A percentile compares a stretch with the other conserved stretches of the same genome.
These are phyloP conservation scores for Coremacera marginata DNA, from an alignment of 2,888 invertebrate genomes.

Conservation along the genomic window DNA sequence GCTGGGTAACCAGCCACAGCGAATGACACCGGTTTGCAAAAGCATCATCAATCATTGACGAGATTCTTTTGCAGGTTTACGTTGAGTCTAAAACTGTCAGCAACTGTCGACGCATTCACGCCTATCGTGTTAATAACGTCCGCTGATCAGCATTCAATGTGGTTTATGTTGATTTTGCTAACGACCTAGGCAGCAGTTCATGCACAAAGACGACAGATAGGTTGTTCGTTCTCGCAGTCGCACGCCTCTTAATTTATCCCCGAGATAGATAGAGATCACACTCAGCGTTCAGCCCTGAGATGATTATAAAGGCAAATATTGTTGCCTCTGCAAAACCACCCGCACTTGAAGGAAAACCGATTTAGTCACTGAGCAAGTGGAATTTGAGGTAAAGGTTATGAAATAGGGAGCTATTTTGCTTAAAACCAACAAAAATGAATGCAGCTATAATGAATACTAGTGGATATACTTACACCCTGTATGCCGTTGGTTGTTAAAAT, in stretches of 20 bases:
- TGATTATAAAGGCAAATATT: background rate
- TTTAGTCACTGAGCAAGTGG: background rate
- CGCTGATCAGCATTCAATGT: slow-evolving; percentile 2
- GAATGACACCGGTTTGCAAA: background rate
- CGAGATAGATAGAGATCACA: slow-evolving; percentile 36
- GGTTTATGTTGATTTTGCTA: slow-evolving; percentile 47
- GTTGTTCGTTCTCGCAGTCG: background rate
- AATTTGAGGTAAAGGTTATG: background rate
- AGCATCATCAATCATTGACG: slow-evolving; percentile 54
- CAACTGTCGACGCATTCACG: slow-evolving; percentile 50
- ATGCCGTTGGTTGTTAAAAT: slow-evolving; percentile 2
- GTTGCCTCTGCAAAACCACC: slow-evolving; percentile 39
- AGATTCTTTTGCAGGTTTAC: background rate
- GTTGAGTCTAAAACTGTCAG: slow-evolving; percentile 45
- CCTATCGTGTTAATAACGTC: slow-evolving; percentile 49
- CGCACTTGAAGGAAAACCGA: slow-evolving; percentile 34
- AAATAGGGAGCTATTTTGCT: background rate
- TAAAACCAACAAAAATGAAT: slow-evolving; percentile 46
- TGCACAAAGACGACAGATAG: slow-evolving; percentile 35
- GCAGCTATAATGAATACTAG: slow-evolving; percentile 52
- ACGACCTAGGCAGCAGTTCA: slow-evolving; percentile 45
- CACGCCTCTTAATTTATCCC: slow-evolving; percentile 1
- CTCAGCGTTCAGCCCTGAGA: slow-evolving; percentile 14
- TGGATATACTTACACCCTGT: slow-evolving; percentile 57
- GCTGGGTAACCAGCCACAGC: slow-evolving; percentile 9